Evolutionary conservation across 2,113 vertebrate genomes (phyloP), one percentile per base, ranked within the genome.

Genomic region (Upupa epops): DNA sequence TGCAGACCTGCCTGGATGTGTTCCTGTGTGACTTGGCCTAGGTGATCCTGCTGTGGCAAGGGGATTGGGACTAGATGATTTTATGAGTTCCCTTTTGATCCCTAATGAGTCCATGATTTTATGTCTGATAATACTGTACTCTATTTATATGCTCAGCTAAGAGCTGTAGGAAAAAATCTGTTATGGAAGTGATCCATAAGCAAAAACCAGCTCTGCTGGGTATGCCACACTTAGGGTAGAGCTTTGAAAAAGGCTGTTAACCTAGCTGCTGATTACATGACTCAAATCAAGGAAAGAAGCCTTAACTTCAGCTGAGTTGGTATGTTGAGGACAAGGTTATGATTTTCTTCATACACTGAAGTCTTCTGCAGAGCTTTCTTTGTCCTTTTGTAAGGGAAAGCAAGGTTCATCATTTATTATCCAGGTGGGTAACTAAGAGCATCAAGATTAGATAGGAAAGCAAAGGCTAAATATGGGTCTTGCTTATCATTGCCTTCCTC

Each of bases 221-320:
- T 66, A 73, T 15, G 6, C 29, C 55, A 34, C 11, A 40, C 46
- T 24, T 36, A 17, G 76, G 51, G 21, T 9, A 52, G 87, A 79
- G 36, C 71, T 48, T 20, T 17, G 40, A 25, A 49, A 48, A 60
- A 75, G 70, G 25, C 37, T 66, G 51, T 89, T 76, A 87, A 87
- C 34, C 46, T 55, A 55, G 34, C 48, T 86, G 42, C 46, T 63
- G 70, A 68, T 73, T 77, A 74, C 46, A 36, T 54, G 21, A 61
- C 37, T 54, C 46, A 65, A 93, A 73, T 78, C 61, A 92, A 54
- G 59, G 26, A 80, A 91, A 46, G 5, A 42, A 63, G 34, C 84
- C 89, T 89, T 79, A 80, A 83, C 85, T 93, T 92, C 55, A 86
- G 52, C 48, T 86, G 45, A 88, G 56, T 48, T 56, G n/a, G 45